Conservation (phyloP, 2,888 invertebrate genomes). For the Parnassius apollo region DNA sequence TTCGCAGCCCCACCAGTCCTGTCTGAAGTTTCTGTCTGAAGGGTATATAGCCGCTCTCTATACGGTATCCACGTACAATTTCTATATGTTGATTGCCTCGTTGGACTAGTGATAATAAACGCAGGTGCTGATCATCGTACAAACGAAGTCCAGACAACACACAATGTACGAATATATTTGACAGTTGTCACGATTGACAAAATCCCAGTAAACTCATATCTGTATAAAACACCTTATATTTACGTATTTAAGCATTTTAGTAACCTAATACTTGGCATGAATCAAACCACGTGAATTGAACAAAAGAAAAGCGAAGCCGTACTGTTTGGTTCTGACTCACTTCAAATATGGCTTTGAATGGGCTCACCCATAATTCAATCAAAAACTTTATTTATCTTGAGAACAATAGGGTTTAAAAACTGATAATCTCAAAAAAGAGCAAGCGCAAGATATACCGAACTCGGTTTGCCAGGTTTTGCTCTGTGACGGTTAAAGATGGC, state of each 20-base stretch:
- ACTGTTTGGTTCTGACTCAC: conserved; percentile 9
- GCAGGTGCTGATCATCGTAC: no score
- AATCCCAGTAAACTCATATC: not conserved
- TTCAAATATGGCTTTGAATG: conserved; percentile 13
- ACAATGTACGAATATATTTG: no score
- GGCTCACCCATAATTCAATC: conserved; percentile 10
- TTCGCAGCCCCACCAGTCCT: no score
- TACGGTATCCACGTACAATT: no score
- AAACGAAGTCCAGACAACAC: no score
- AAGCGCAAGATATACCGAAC: not conserved
- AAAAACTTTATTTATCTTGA: conserved; percentile 9
- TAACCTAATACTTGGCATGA: conserved; percentile 3
- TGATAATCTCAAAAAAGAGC: not conserved
- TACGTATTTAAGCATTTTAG: not conserved
- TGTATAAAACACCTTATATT: not conserved
- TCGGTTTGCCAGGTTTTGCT: no score
- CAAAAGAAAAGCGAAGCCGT: conserved; percentile 13
- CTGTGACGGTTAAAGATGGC: no score
- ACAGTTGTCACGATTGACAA: no score
- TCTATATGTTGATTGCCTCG: no score
- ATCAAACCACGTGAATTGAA: not conserved
- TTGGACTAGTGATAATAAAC: no score
- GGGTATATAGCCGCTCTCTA: no score
- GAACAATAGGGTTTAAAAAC: not conserved
- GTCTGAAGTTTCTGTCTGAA: no score